A percentile compares a stretch with the other conserved stretches of the same genome.
Evolutionary conservation across 1,140 invertebrate genomes (phyloP).

Genomic region (Caenorhabditis tropicalis): DNA sequence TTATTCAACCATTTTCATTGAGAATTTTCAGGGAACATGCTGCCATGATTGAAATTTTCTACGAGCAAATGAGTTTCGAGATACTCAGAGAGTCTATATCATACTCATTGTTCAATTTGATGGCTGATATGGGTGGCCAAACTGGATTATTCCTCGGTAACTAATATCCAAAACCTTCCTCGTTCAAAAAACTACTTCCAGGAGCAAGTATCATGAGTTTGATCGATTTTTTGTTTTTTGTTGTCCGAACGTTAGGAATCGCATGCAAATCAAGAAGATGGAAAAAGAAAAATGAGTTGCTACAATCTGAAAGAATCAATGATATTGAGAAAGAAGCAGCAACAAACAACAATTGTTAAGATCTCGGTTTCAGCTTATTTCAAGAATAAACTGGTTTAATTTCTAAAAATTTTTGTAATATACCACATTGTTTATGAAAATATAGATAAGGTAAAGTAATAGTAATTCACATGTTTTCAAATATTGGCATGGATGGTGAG

Average conservation of each 20-base stretch:
- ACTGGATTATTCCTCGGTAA: slow-evolving; percentile 65
- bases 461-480: no score
- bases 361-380: not conserved
- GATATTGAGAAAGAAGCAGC: not conserved
- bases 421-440: no score
- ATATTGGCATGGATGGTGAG: no score
- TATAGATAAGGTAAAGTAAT: no score
- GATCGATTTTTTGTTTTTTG: slow-evolving; percentile 18
- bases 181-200: not conserved
- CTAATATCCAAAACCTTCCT: not conserved
- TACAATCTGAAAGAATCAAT: not conserved
- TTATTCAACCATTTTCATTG: not conserved
- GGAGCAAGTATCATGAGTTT: slow-evolving; percentile 23
- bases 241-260: not conserved
- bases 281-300: not conserved
- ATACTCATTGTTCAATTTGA: slow-evolving; percentile 69
- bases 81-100: slow-evolving; percentile 67
- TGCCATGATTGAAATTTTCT: slow-evolving; percentile 70
- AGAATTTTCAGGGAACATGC: slow-evolving; percentile 58
- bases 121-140: slow-evolving; percentile 70
- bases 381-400: not conserved
- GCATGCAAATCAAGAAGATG: slow-evolving; percentile 8
- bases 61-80: slow-evolving; percentile 72
- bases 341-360: not conserved
- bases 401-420: not conserved